Evolutionary conservation across 2,888 invertebrate genomes (phyloP), one percentile per base, ranked within the genome.

Genomic region (Strigamia transsilvanica): DNA sequence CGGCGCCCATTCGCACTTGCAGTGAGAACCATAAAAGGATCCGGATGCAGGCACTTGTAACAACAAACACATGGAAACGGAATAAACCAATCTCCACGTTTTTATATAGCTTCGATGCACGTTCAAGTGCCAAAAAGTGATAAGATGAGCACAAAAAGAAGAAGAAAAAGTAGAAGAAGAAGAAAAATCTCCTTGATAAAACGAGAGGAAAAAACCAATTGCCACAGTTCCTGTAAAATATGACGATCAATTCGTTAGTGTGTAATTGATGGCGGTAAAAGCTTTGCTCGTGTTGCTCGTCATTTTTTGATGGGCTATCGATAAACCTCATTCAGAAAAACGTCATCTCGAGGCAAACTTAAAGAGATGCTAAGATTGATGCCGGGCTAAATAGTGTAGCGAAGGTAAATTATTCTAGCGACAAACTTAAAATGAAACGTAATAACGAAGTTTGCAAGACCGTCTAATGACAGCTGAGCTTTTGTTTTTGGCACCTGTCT

Each of bases 21-120:
- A 66, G 66, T 66, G 66, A 66, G 66, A 66, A 66, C 66, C 66
- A 66, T 66, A 66, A 66, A 66, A 66, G 66, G 66, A 66, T 66
- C 66, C 66, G 66, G 66, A 66, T 66, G 66, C 66, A 66, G 66
- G 66, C 66, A 66, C 66, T 66, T 66, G 66, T 66, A 66, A 66
- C 66, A 66, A 66, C 66, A 66, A 66, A 66, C 66, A 66, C 66
- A 66, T 66, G 66, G 66, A 66, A 27, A 66, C 66, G 66, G 66
- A 66, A 66, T 66, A 66, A 66, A 66, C 66, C 66, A 66, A 66
- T 66, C 66, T 66, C 66, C 66, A 66, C 66, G 27, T 66, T 66
- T 66, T 66, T 66, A 66, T 66, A 66, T 27, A 66, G 66, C 32
- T 66, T 27, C 66, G 66, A 66, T 66, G 23, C 66, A 27, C 23